A percentile compares a stretch with the other conserved stretches of the same genome.
Conservation (phyloP, 2,113 vertebrate genomes). For the Alosa alosa region DNA sequence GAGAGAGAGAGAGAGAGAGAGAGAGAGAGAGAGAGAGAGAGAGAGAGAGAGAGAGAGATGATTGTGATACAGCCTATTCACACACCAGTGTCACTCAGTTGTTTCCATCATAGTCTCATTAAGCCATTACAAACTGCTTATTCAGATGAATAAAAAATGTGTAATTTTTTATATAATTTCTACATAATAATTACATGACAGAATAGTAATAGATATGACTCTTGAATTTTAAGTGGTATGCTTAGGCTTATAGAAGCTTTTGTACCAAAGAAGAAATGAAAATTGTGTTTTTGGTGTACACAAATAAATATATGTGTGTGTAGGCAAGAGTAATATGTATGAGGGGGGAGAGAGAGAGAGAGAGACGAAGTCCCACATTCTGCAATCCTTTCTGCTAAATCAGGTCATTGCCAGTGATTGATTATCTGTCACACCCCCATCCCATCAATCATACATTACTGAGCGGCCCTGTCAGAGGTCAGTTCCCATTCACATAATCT, state of each 20-base stretch:
- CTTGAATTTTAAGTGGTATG: too few relatives aligned
- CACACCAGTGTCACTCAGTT: too few relatives aligned
- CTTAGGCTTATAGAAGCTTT: too few relatives aligned
- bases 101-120: too few relatives aligned
- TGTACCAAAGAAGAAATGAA: too few relatives aligned
- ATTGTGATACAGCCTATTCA: too few relatives aligned
- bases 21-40: background rate
- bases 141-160: too few relatives aligned
- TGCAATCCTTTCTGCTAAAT: constrained; percentile 42
- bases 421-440: background rate
- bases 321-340: background rate
- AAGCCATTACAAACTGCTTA: too few relatives aligned
- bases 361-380: constrained; percentile 15
- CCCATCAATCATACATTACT: background rate
- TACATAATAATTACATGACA: too few relatives aligned
- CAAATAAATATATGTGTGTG: constrained; percentile 3
- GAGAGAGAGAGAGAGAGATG: background rate
- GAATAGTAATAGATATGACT: too few relatives aligned
- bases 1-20: background rate
- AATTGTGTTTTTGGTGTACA: too few relatives aligned
- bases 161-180: too few relatives aligned
- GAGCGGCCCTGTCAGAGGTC: background rate
- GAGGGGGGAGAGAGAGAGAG: background rate
- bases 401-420: constrained; percentile 33
- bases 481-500: background rate